Percentiles rank a stretch among this genome's conserved stretches.
phyloP scores from a whole-genome alignment of 2,797 vertebrate species.

The Brotogeris chrysoptera region DNA sequence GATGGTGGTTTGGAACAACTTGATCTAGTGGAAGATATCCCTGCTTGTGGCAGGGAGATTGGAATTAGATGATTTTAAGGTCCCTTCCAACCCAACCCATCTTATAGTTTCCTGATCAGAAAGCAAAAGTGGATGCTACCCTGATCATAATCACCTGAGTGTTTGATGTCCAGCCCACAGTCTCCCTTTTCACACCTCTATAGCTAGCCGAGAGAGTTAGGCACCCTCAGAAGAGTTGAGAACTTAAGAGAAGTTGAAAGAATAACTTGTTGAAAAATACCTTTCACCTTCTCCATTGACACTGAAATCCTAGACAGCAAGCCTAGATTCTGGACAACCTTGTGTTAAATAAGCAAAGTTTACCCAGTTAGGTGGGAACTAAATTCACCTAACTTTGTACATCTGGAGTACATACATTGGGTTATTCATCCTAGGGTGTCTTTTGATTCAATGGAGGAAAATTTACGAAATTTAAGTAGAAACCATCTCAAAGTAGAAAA shows the following conservation, averaged over 20 bases:
- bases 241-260: not conserved
- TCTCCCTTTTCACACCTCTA: not conserved
- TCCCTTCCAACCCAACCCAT: not conserved
- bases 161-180: not conserved
- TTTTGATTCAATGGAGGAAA: not conserved
- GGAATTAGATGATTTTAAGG: not conserved
- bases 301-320: not conserved
- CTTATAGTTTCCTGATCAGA: not conserved
- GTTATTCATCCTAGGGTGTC: not conserved
- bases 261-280: not conserved
- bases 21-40: not conserved
- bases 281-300: not conserved
- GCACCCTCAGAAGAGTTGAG: not conserved
- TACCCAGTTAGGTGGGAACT: not conserved
- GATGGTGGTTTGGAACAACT: not conserved
- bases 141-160: not conserved
- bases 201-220: not conserved
- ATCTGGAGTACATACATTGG: not conserved
- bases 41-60: not conserved
- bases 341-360: not conserved
- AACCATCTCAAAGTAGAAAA: not conserved
- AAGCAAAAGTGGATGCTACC: not conserved
- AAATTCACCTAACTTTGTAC: not conserved
- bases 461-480: not conserved
- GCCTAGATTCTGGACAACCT: not conserved